Percentiles rank a stretch among this genome's conserved stretches.
phyloP scores from a whole-genome alignment of 2,888 invertebrate genomes.

The Idaea dimidiata region DNA sequence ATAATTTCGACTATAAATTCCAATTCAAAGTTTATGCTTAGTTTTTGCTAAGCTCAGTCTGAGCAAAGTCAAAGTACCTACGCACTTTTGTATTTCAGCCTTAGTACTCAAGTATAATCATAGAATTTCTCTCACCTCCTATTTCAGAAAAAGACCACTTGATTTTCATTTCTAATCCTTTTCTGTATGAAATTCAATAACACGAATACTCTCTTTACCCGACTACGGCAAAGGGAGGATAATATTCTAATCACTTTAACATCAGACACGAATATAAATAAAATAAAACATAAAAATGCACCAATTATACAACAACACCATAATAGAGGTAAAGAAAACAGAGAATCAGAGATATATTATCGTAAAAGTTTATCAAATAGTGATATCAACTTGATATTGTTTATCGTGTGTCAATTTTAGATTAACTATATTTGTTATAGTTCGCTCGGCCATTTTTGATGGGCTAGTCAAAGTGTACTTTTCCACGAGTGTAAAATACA shows the following conservation, averaged over 20 bases:
- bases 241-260: too few relatives aligned
- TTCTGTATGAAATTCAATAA: background rate
- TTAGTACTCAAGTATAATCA: background rate
- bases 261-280: too few relatives aligned
- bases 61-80: too few relatives aligned
- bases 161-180: background rate
- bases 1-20: too few relatives aligned
- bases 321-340: background rate
- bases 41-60: too few relatives aligned
- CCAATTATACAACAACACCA: background rate
- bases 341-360: background rate
- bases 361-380: background rate
- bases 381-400: background rate
- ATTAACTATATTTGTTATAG: background rate
- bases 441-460: background rate
- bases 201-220: too few relatives aligned
- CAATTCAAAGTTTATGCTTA: too few relatives aligned
- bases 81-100: too few relatives aligned
- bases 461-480: too few relatives aligned
- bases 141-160: background rate
- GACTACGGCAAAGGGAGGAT: too few relatives aligned
- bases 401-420: background rate
- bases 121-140: background rate
- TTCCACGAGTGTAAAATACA: too few relatives aligned
- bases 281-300: background rate